phyloP scores from a whole-genome alignment of 2,888 invertebrate species.

The Pristionchus japonicus region DNA sequence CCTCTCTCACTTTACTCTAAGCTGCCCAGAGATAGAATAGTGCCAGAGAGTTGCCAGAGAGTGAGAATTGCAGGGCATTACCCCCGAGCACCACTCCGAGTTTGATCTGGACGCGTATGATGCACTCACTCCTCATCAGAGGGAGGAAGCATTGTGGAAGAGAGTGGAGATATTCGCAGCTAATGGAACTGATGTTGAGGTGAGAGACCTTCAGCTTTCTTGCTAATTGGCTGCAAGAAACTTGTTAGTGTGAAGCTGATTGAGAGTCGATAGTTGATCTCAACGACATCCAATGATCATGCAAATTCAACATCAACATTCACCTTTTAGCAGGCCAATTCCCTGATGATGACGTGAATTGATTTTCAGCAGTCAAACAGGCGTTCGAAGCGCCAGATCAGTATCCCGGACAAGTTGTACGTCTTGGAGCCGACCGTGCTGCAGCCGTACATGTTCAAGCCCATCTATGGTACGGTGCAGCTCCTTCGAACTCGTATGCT shows the following conservation, averaged over 20 bases:
- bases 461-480: slow-evolving; percentile 60
- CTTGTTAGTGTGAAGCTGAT: no score
- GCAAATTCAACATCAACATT: no score
- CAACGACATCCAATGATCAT: no score
- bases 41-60: background rate
- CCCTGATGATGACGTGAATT: no score
- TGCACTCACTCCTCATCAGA: background rate
- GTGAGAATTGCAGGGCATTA: background rate
- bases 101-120: slow-evolving; percentile 52
- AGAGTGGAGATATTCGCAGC: slow-evolving; percentile 20
- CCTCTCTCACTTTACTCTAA: no score
- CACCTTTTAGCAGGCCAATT: no score
- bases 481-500: no score
- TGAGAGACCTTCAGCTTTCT: no score
- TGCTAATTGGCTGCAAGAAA: no score
- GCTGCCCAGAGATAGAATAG: no score
- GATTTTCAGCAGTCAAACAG: background rate
- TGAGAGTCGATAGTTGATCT: no score
- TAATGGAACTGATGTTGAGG: background rate
- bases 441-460: slow-evolving; percentile 62
- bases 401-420: slow-evolving; percentile 48
- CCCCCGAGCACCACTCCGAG: slow-evolving; percentile 4
- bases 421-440: slow-evolving; percentile 53
- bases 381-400: background rate
- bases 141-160: slow-evolving; percentile 37